These are phyloP conservation scores for Siniperca undulata DNA, from an alignment of 2,797 vertebrate species.

Conservation along the genomic window DNA sequence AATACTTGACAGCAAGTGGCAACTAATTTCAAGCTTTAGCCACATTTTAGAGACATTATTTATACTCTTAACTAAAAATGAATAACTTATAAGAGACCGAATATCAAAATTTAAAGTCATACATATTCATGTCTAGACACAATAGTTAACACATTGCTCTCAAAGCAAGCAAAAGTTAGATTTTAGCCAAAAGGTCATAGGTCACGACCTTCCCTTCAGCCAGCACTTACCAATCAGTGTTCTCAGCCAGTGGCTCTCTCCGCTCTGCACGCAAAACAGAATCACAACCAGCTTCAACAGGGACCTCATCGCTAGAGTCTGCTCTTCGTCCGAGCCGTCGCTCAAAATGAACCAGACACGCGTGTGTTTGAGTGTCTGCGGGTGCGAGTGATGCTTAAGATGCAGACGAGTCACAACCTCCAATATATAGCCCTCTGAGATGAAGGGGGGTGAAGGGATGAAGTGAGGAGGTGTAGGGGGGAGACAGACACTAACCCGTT, in stretches of 20 bases:
- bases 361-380: slow-evolving; percentile 48
- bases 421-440: slow-evolving; percentile 84
- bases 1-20: no score
- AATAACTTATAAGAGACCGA: background rate
- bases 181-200: slow-evolving; percentile 48
- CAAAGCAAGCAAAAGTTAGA: background rate
- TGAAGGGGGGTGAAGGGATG: slow-evolving; percentile 58
- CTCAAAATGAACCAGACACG: slow-evolving; percentile 45
- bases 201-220: slow-evolving; percentile 34
- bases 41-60: background rate
- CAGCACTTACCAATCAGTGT: slow-evolving; percentile 75
- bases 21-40: background rate
- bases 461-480: slow-evolving; percentile 60
- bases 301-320: slow-evolving; percentile 70
- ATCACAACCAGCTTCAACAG: slow-evolving; percentile 78
- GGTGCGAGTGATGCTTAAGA: slow-evolving; percentile 77
- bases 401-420: slow-evolving; percentile 77
- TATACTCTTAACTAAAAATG: background rate
- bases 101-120: background rate
- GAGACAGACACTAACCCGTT: slow-evolving; percentile 76
- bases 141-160: background rate
- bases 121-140: background rate
- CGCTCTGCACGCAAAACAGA: slow-evolving; percentile 77
- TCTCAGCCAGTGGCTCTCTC: slow-evolving; percentile 75
- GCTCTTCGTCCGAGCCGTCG: slow-evolving; percentile 48